phyloP scores from a whole-genome alignment of 2,888 invertebrate genomes.

The Sminthurides aquaticus region DNA sequence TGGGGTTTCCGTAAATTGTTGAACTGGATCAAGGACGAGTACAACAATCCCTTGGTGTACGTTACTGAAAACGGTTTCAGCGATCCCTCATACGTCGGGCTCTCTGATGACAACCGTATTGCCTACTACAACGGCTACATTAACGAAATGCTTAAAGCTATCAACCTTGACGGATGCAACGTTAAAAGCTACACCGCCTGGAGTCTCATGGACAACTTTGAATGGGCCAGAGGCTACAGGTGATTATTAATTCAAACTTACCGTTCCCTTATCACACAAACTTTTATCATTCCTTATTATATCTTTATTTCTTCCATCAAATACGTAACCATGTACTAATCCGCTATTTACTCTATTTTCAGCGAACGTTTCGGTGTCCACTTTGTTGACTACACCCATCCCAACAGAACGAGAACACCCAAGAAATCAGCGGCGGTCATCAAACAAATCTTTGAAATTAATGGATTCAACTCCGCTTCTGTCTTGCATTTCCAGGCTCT shows the following conservation, averaged over 20 bases:
- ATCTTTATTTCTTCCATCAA: background rate
- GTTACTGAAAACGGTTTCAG: conserved; percentile 47
- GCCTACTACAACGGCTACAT: conserved; percentile 34
- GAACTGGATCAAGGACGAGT: conserved; percentile 54
- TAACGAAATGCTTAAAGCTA: conserved; percentile 35
- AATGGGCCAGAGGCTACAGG: conserved; percentile 13
- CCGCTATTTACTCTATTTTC: background rate
- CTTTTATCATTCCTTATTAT: too few species aligned
- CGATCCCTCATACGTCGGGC: conserved; percentile 19
- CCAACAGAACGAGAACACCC: conserved; percentile 58
- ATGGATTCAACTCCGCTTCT: too few species aligned
- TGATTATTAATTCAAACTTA: background rate
- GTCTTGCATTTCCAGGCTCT: too few species aligned
- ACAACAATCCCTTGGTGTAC: conserved; percentile 55
- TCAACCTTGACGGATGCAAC: conserved; percentile 32
- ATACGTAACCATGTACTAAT: background rate
- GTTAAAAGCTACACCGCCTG: conserved; percentile 38
- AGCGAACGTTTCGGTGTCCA: conserved; percentile 57
- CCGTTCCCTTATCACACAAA: too few species aligned
- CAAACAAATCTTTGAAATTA: conserved; percentile 22
- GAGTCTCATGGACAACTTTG: conserved; percentile 40
- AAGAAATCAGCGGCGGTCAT: conserved; percentile 54
- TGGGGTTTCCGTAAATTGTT: conserved; percentile 57
- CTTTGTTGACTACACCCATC: conserved; percentile 62
- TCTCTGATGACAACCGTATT: conserved; percentile 28